These are phyloP conservation scores for Drosophila lacertosa DNA, from an alignment of 1,140 invertebrate species.

Conservation along the genomic window DNA sequence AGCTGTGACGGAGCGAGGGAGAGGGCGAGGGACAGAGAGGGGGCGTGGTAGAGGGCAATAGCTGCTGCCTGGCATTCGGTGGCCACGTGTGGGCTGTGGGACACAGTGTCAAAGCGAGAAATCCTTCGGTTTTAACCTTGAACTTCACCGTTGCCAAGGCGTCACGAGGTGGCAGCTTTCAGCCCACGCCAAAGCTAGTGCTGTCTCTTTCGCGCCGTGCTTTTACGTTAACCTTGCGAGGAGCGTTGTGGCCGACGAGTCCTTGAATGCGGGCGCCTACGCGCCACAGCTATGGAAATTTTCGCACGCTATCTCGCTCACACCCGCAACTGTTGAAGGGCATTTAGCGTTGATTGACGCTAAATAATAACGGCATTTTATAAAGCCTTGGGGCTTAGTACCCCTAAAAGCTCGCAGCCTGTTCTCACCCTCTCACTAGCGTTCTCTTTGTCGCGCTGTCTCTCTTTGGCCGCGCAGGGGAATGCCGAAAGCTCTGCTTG, in stretches of 20 bases:
- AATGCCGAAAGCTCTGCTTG: constrained; percentile 39
- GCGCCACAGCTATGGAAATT: constrained; percentile 52
- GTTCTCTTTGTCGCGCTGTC: constrained; percentile 12
- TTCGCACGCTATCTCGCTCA: constrained; percentile 35
- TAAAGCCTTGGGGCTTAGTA: constrained; percentile 9
- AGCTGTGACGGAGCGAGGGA: not conserved
- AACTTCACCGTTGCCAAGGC: constrained; percentile 78
- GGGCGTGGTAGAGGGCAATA: not conserved
- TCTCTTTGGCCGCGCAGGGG: constrained; percentile 6
- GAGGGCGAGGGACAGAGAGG: not conserved
- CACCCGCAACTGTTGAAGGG: constrained; percentile 41
- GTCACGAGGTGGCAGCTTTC: constrained; percentile 28
- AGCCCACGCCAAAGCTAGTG: constrained; percentile 1
- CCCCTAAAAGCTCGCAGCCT: constrained; percentile 40
- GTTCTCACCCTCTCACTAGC: constrained; percentile 14
- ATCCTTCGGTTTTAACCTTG: constrained; percentile 76
- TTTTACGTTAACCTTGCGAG: constrained; percentile 71
- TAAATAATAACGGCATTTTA: constrained; percentile 54
- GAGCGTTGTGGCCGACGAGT: constrained; percentile 31
- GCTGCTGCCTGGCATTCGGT: constrained; percentile 21
- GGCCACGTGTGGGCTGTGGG: constrained; percentile 44
- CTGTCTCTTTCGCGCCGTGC: constrained; percentile 33
- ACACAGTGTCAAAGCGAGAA: constrained; percentile 54
- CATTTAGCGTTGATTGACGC: constrained; percentile 56
- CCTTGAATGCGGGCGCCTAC: constrained; percentile 62